Conservation (phyloP, 2,888 invertebrate genomes). For the Meghimatium bilineatum region DNA sequence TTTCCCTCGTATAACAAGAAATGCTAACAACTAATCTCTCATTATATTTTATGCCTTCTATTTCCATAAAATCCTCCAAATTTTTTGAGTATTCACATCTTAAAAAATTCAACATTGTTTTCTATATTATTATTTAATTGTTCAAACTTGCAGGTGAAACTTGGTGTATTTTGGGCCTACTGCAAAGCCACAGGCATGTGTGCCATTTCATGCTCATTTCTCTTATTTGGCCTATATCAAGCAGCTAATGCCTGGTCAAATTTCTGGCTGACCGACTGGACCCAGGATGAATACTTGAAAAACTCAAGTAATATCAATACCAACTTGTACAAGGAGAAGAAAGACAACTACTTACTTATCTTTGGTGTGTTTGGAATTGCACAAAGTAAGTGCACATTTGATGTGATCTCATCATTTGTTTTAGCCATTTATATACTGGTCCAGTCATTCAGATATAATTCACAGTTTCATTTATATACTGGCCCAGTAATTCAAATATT, state of each 20-base stretch:
- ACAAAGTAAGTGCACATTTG: slow-evolving; percentile 54
- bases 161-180: slow-evolving; percentile 69
- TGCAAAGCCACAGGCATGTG: slow-evolving; percentile 60
- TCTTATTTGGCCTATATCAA: slow-evolving; percentile 52
- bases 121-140: too few species aligned
- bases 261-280: slow-evolving; percentile 55
- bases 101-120: too few species aligned
- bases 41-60: too few species aligned
- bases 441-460: too few species aligned
- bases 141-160: slow-evolving; percentile 71
- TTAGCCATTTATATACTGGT: background rate
- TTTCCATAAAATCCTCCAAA: too few species aligned
- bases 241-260: slow-evolving; percentile 50
- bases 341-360: slow-evolving; percentile 62
- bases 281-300: slow-evolving; percentile 49
- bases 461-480: too few species aligned
- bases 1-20: too few species aligned
- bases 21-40: too few species aligned
- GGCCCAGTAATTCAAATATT: too few species aligned
- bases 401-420: too few species aligned
- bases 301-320: slow-evolving; percentile 51
- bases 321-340: slow-evolving; percentile 54
- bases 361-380: slow-evolving; percentile 63
- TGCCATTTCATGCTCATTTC: slow-evolving; percentile 43
- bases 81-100: too few species aligned